Percentiles rank a stretch among this genome's conserved stretches.
phyloP scores from a whole-genome alignment of 2,888 invertebrate genomes.

The Cerastis leucographa region DNA sequence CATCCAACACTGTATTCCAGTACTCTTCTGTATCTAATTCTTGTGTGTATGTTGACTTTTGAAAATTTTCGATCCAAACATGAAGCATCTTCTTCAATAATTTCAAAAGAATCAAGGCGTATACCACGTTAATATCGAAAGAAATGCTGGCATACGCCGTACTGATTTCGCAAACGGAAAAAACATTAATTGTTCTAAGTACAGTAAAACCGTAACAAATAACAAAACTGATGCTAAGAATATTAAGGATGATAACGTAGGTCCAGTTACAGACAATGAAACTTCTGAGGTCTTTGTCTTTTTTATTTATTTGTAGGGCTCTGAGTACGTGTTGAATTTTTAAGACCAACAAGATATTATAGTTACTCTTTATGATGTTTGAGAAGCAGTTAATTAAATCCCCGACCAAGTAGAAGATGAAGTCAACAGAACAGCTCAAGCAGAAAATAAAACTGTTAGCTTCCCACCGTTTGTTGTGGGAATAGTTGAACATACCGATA shows the following conservation, averaged over 20 bases:
- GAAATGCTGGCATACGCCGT: neutral
- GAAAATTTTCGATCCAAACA: conserved; percentile 10
- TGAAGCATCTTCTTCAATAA: conserved; percentile 9
- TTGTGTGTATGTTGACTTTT: neutral
- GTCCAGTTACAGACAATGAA: conserved; percentile 3
- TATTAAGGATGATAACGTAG: neutral
- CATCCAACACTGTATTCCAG: conserved; percentile 6
- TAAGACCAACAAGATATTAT: conserved; percentile 17
- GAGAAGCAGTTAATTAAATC: conserved; percentile 1
- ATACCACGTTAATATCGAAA: conserved; percentile 17
- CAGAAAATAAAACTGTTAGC: neutral
- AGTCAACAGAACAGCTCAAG: neutral
- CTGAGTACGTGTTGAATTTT: conserved; percentile 18
- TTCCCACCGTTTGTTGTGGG: neutral
- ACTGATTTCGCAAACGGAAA: neutral
- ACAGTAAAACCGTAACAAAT: neutral
- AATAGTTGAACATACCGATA: neutral
- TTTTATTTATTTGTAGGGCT: neutral
- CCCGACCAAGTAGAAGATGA: neutral
- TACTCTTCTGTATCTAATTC: neutral
- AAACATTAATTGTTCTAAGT: no score
- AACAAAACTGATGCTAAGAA: conserved; percentile 1
- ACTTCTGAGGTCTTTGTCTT: neutral
- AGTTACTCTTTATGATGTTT: neutral
- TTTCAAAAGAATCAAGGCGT: conserved; percentile 11